These are phyloP conservation scores for Cochlearius cochlearius DNA, from an alignment of 2,113 vertebrate genomes.

Conservation along the genomic window DNA sequence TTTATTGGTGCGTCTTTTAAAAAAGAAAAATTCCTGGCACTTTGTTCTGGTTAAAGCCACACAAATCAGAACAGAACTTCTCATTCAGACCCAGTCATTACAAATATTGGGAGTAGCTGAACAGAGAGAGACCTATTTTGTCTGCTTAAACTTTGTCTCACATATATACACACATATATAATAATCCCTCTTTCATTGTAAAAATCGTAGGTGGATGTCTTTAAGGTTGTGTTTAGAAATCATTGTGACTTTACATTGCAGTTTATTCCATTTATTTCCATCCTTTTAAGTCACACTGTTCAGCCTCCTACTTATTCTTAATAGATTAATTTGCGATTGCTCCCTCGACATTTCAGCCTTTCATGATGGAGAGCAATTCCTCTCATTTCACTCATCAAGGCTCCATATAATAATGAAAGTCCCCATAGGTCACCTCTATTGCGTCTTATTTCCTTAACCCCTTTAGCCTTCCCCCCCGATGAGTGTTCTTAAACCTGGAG, in stretches of 20 bases:
- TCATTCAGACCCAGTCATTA: not conserved
- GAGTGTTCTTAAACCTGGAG: not conserved
- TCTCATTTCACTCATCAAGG: constrained; percentile 59
- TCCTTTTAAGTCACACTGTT: not conserved
- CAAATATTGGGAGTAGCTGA: not conserved
- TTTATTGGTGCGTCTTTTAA: not conserved
- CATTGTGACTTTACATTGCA: not conserved
- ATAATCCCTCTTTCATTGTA: not conserved
- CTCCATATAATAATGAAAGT: constrained; percentile 34
- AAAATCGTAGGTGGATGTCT: not conserved
- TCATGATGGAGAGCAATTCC: constrained; percentile 39
- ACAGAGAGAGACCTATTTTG: not conserved
- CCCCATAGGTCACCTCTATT: constrained; percentile 21
- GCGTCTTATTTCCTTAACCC: constrained; percentile 30
- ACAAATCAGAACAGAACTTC: not conserved
- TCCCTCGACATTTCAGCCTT: constrained; percentile 46
- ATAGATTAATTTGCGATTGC: constrained; percentile 59
- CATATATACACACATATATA: not conserved
- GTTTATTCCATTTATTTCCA: constrained; percentile 33
- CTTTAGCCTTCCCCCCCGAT: not conserved
- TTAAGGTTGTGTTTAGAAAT: not conserved
- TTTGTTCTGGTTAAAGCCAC: not conserved
- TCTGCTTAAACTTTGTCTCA: not conserved
- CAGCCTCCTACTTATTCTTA: constrained; percentile 45
- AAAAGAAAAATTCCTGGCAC: not conserved